These are phyloP conservation scores for Magallana ariakensis DNA, from an alignment of 1,140 invertebrate genomes.

Conservation along the genomic window DNA sequence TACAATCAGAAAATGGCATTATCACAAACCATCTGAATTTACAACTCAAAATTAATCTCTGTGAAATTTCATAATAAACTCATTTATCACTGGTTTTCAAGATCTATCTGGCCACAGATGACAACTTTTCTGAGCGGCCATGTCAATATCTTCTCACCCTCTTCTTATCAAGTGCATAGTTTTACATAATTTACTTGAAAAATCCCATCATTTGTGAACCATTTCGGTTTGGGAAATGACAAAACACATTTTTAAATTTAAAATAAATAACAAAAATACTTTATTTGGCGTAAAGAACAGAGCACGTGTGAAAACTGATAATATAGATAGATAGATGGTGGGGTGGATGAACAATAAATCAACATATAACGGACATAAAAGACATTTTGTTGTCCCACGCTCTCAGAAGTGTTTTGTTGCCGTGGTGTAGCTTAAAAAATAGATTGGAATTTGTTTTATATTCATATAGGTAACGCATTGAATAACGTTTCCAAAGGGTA, in stretches of 20 bases:
- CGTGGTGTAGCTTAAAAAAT: too few relatives aligned
- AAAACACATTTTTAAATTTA: conserved; percentile 20
- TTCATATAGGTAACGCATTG: too few relatives aligned
- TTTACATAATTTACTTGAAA: conserved; percentile 19
- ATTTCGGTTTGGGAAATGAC: neutral
- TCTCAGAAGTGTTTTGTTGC: too few relatives aligned
- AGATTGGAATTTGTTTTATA: too few relatives aligned
- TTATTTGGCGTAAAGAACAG: conserved; percentile 8
- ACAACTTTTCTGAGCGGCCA: neutral
- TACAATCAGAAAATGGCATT: conserved; percentile 9
- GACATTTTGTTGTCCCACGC: too few relatives aligned
- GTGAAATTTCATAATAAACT: conserved; percentile 25
- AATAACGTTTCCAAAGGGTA: too few relatives aligned
- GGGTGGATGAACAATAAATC: neutral
- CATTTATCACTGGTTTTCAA: conserved; percentile 23
- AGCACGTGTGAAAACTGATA: conserved; percentile 15
- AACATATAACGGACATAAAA: neutral
- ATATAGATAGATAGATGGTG: neutral
- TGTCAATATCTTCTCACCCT: neutral
- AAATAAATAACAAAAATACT: neutral
- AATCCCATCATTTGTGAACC: conserved; percentile 6
- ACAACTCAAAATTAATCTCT: conserved; percentile 27
- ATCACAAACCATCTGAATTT: conserved; percentile 26
- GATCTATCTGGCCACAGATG: neutral
- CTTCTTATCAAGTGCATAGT: conserved; percentile 3